Evolutionary conservation across 1,140 invertebrate genomes (phyloP), one percentile per base, ranked within the genome.

Genomic region (Panagrolaimus sp.): DNA sequence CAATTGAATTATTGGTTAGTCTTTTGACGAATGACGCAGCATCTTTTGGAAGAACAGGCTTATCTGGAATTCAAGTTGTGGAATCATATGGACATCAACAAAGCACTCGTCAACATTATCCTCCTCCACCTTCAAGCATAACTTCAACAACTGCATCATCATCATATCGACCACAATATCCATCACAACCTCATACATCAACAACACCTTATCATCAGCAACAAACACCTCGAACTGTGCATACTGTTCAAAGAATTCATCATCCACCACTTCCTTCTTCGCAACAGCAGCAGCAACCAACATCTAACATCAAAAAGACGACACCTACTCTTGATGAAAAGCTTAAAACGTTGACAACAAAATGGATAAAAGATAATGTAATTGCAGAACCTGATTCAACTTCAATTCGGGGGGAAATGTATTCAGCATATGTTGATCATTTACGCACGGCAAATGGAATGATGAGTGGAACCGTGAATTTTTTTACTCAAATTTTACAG

Each of bases 51-150:
- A 90, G 92, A 0, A 90, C 91, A 73, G 94, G 93, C 0, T 92
- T 94, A 79, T 92, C 95, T 63, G 88, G 94, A 9, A 96, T 97
- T 91, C 90, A 93, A 76, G 91, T 97, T 21, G 91, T 96, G 58
- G 94, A 96, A 84, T 93, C 91, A 0, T 89, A 92, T 45, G 90
- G 64, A 73, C 55, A 75, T 67, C 12, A 24, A 48, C 73, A 75
- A 6, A 71, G 69, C 32, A 47, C n/a, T 7, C 43, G 14, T 9
- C 26, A 24, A 73, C 66, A 62, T 45, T 65, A 48, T 82, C 71
- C 38, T 73, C 79, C 76, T 73, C 78, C 71, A 78, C 81, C 14
- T 47, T 47, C n/a, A 14, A 47, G 63, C 63, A 2, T 43, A 21
- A 1, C 63, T 14, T 7, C 68, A 43, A 9, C 67, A 71, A 1